Conservation (phyloP, 2,888 invertebrate genomes). For the Sipha maydis region DNA sequence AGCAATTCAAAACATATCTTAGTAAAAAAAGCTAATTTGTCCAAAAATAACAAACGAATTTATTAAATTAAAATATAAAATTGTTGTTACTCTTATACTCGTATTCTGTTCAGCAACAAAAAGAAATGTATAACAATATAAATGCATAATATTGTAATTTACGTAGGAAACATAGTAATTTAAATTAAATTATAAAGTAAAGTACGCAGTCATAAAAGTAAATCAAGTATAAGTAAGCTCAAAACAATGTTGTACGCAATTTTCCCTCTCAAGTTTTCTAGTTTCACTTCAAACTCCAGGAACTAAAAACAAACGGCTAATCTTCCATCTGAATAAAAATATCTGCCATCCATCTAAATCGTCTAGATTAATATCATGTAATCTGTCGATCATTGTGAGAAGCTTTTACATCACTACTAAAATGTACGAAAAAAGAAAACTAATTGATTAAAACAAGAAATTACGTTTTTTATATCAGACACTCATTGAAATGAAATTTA, state of each 20-base stretch:
- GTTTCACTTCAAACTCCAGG: background rate
- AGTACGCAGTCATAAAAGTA: background rate
- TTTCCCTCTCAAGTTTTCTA: background rate
- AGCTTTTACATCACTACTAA: background rate
- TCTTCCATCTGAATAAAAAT: background rate
- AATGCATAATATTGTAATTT: too few species aligned
- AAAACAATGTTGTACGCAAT: background rate
- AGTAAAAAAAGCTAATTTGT: slow-evolving; percentile 27
- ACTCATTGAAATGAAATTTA: too few species aligned
- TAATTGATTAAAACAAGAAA: too few species aligned
- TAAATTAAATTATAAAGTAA: background rate
- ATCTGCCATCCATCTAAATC: background rate
- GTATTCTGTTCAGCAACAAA: background rate
- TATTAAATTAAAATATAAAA: too few species aligned
- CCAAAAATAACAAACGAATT: background rate
- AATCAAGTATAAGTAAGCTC: background rate
- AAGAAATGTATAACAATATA: background rate
- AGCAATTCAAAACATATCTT: slow-evolving; percentile 16
- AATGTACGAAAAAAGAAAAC: too few species aligned
- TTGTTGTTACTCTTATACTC: background rate
- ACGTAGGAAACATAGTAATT: background rate
- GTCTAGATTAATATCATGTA: slow-evolving; percentile 4
- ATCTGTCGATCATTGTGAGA: background rate
- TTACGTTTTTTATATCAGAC: too few species aligned
- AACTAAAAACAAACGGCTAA: background rate